Conservation (phyloP, 2,888 invertebrate species). For the Petrophora chlorosata region DNA sequence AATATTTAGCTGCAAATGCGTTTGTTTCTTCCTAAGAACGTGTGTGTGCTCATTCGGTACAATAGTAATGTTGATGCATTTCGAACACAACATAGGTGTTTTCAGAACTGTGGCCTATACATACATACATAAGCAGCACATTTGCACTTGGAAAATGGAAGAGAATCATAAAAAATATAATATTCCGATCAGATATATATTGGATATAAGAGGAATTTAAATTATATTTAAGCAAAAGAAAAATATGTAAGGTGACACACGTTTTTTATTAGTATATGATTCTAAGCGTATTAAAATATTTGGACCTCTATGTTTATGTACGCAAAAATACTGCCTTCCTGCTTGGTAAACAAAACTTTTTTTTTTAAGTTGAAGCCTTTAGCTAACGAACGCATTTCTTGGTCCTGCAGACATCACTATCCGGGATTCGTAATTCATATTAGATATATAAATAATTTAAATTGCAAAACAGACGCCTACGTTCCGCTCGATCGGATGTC, state of each 20-base stretch:
- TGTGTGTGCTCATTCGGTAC: conserved; percentile 58
- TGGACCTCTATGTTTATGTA: not conserved
- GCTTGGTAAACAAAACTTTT: not conserved
- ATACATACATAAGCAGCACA: conserved; percentile 47
- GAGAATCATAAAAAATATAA: conserved; percentile 8
- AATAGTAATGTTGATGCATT: conserved; percentile 71
- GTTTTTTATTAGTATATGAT: no score
- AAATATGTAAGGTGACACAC: no score
- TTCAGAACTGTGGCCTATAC: conserved; percentile 61
- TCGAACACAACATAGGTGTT: conserved; percentile 67
- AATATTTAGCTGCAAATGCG: conserved; percentile 66
- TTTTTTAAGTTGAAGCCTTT: not conserved
- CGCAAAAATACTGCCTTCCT: no score
- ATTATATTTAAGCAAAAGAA: not conserved
- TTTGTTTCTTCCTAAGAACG: conserved; percentile 63
- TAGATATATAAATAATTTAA: conserved; percentile 13
- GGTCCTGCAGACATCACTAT: conserved; percentile 9
- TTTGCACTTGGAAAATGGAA: conserved; percentile 34
- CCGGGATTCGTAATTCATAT: conserved; percentile 19
- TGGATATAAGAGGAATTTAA: not conserved
- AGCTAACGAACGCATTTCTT: not conserved
- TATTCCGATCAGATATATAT: conserved; percentile 13
- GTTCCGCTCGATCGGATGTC: conserved; percentile 11
- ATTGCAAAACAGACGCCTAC: conserved; percentile 23
- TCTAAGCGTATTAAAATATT: no score